Evolutionary conservation across 2,888 invertebrate genomes (phyloP).

Genomic region (Amblyjoppa fuscipennis): DNA sequence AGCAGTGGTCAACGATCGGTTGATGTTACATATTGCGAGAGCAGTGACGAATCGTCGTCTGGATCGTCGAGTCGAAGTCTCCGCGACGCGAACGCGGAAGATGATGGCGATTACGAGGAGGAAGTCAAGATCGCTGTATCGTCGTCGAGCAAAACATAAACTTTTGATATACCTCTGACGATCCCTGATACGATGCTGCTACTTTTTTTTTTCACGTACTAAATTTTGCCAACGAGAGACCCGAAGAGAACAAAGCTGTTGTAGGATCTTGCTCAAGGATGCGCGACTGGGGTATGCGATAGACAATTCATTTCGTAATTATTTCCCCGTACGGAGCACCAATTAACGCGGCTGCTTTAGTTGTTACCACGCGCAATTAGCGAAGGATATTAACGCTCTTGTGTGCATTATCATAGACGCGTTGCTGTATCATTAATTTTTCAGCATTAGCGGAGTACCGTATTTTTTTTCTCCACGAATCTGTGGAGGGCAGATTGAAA

Average conservation of each 20-base stretch:
- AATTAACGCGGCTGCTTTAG: constrained; percentile 66
- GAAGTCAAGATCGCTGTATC: constrained; percentile 31
- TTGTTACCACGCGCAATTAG: constrained; percentile 64
- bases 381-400: constrained; percentile 43
- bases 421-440: constrained; percentile 43
- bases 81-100: constrained; percentile 34
- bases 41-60: constrained; percentile 45
- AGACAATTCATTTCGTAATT: constrained; percentile 68
- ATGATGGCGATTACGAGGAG: constrained; percentile 26
- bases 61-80: constrained; percentile 18
- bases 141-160: constrained; percentile 42
- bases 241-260: constrained; percentile 26
- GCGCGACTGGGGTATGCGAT: constrained; percentile 61
- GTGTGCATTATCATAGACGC: constrained; percentile 6
- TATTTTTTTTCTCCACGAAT: constrained; percentile 2
- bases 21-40: constrained; percentile 36
- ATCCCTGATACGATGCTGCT: constrained; percentile 6
- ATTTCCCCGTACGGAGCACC: constrained; percentile 55
- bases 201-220: constrained; percentile 7
- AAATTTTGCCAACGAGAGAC: constrained; percentile 28
- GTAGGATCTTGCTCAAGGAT: constrained; percentile 69
- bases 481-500: not conserved
- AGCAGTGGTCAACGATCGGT: constrained; percentile 29
- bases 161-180: not conserved
- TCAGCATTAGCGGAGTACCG: constrained; percentile 20